phyloP scores from a whole-genome alignment of 2,113 vertebrate genomes.

The Mirounga angustirostris region DNA sequence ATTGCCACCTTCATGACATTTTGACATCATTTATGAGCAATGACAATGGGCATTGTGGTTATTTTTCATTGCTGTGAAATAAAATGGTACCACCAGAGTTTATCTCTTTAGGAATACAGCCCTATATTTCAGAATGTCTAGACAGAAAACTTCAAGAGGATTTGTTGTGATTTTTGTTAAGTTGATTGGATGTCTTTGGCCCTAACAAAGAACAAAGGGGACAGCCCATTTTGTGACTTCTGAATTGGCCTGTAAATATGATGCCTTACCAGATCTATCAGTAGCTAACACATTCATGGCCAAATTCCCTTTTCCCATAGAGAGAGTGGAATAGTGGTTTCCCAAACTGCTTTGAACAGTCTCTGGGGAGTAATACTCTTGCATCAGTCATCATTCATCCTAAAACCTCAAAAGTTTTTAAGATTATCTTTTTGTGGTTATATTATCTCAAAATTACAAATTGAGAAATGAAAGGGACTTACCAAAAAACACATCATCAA shows the following conservation, averaged over 20 bases:
- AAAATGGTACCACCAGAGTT: background rate
- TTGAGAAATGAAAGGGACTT: conserved; percentile 80
- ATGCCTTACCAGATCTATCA: background rate
- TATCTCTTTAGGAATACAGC: background rate
- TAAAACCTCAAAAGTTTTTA: conserved; percentile 61
- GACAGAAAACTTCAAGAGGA: background rate
- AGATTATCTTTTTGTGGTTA: conserved; percentile 41
- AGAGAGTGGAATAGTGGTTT: conserved; percentile 36
- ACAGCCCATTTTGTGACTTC: background rate
- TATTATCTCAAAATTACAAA: conserved; percentile 67
- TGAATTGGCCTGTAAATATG: background rate
- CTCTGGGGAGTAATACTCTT: conserved; percentile 31
- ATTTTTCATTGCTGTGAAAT: conserved; percentile 13
- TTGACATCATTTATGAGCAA: background rate
- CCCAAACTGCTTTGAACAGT: conserved; percentile 25
- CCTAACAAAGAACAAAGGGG: background rate
- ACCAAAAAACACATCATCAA: conserved; percentile 64
- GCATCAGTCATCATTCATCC: conserved; percentile 41
- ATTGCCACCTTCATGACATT: background rate
- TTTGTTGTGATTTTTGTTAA: background rate
- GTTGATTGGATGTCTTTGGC: background rate
- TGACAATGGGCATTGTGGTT: background rate
- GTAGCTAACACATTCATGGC: background rate
- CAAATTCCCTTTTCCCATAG: conserved; percentile 40
- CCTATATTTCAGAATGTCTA: conserved; percentile 8